Conservation (phyloP, 2,888 invertebrate genomes). For the Stegophylla sp. region DNA sequence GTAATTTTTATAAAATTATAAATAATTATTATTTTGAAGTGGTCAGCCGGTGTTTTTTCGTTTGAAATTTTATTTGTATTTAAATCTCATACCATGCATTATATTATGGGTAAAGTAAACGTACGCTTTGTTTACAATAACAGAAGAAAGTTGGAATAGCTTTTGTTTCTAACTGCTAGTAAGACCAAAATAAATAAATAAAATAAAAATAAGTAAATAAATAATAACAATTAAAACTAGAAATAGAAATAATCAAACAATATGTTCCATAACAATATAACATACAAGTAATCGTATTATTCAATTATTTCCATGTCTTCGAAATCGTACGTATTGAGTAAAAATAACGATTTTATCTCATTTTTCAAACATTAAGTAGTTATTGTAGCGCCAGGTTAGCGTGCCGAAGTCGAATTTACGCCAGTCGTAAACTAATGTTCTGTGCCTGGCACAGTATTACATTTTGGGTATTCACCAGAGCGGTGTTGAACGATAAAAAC, state of each 20-base stretch:
- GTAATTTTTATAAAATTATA: slow-evolving; percentile 9
- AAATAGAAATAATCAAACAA: not conserved
- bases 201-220: not conserved
- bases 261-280: not conserved
- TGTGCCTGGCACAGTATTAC: slow-evolving; percentile 53
- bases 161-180: not conserved
- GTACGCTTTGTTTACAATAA: not conserved
- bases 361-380: slow-evolving; percentile 48
- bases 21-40: not conserved
- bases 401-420: slow-evolving; percentile 48
- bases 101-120: no score
- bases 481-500: slow-evolving; percentile 51
- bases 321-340: slow-evolving; percentile 25
- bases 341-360: slow-evolving; percentile 51
- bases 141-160: not conserved
- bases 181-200: not conserved
- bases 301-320: slow-evolving; percentile 44
- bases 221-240: no score
- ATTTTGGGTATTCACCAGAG: slow-evolving; percentile 36
- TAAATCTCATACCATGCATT: no score
- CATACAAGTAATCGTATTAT: slow-evolving; percentile 4
- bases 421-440: slow-evolving; percentile 37
- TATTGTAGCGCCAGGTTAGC: slow-evolving; percentile 40
- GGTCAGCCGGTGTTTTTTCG: no score
- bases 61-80: no score